Evolutionary conservation across 2,888 invertebrate genomes (phyloP).

Genomic region (Lymantria dispar): DNA sequence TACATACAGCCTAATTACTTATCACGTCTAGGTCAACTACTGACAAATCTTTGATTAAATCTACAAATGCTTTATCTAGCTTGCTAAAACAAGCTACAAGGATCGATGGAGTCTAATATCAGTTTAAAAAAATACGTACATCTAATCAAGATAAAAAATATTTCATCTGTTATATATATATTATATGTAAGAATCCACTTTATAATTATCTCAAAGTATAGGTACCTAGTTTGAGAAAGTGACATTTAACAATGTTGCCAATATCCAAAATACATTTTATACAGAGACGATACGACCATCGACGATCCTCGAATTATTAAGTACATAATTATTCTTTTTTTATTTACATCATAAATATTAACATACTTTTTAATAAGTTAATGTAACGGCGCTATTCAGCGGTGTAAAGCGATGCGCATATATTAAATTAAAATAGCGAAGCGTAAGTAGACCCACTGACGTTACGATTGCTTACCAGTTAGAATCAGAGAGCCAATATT

Average conservation of each 20-base stretch:
- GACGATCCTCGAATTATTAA: constrained; percentile 62
- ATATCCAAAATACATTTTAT: neutral
- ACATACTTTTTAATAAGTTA: constrained; percentile 64
- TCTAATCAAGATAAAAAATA: constrained; percentile 16
- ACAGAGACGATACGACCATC: constrained; percentile 27
- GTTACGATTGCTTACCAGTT: no score
- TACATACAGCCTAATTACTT: constrained; percentile 17
- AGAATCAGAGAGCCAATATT: no score
- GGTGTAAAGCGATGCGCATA: constrained; percentile 10
- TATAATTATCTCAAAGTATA: neutral
- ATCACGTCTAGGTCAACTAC: constrained; percentile 55
- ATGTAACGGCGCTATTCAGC: constrained; percentile 54
- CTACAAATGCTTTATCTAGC: constrained; percentile 81
- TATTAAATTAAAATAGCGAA: neutral
- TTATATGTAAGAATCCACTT: neutral
- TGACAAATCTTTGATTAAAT: constrained; percentile 59
- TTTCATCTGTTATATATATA: constrained; percentile 1
- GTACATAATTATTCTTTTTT: constrained; percentile 67
- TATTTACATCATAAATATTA: constrained; percentile 75
- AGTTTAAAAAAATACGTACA: constrained; percentile 27
- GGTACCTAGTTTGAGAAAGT: constrained; percentile 6
- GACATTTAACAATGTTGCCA: constrained; percentile 1
- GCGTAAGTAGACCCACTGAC: neutral
- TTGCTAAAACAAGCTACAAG: constrained; percentile 74
- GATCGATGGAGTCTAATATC: constrained; percentile 40